A percentile compares a stretch with the other conserved stretches of the same genome.
phyloP scores from a whole-genome alignment of 2,113 vertebrate genomes.

The Ammodytes marinus region DNA sequence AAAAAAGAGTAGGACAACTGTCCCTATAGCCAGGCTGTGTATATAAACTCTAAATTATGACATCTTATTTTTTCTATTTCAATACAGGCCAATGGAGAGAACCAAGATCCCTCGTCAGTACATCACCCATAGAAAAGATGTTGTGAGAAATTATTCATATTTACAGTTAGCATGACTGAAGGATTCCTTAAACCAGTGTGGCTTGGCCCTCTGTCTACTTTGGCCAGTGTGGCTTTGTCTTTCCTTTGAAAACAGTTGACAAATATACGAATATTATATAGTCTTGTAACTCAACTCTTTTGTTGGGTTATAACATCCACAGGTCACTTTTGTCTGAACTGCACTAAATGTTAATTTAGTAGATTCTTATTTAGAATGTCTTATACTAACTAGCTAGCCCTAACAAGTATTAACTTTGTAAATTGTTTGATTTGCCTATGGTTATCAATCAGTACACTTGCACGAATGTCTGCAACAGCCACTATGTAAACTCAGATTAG shows the following conservation, averaged over 20 bases:
- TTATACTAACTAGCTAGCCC: background rate
- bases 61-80: background rate
- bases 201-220: background rate
- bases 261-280: background rate
- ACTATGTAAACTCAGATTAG: too few species aligned
- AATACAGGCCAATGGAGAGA: conserved; percentile 23
- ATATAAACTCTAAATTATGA: conserved; percentile 15
- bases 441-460: too few species aligned
- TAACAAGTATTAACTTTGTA: background rate
- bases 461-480: too few species aligned
- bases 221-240: background rate
- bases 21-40: conserved; percentile 10
- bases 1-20: conserved; percentile 45
- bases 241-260: conserved; percentile 12
- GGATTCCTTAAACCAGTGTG: background rate
- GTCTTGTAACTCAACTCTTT: background rate
- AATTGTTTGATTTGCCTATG: too few species aligned
- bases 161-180: background rate
- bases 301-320: background rate
- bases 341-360: background rate
- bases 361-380: background rate
- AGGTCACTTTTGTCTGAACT: too few species aligned
- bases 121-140: conserved; percentile 7
- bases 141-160: conserved; percentile 9
- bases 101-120: background rate